Conservation (phyloP, 2,888 invertebrate genomes). For the Agrochola macilenta region DNA sequence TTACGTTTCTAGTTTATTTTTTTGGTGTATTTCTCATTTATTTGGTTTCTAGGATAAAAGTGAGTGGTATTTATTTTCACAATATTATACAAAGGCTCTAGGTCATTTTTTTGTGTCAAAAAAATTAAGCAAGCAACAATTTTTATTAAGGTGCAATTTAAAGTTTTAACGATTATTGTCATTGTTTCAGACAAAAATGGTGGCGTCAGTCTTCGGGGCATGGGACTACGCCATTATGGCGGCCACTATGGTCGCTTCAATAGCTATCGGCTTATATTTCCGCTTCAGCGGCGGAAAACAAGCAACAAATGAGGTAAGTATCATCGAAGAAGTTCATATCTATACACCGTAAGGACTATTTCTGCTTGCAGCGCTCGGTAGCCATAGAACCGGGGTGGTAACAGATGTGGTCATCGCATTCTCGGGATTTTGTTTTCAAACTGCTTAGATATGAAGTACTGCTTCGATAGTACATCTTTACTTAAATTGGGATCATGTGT, state of each 20-base stretch:
- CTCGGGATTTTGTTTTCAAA: too few species aligned
- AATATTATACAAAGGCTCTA: background rate
- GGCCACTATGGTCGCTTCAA: conserved; percentile 93
- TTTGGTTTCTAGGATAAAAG: background rate
- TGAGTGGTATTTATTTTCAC: conserved; percentile 3
- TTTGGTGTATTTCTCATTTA: background rate
- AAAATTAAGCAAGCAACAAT: too few species aligned
- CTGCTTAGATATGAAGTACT: too few species aligned
- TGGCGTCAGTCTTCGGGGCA: conserved; percentile 86
- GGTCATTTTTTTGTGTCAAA: background rate
- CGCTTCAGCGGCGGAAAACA: conserved; percentile 96
- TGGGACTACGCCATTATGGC: conserved; percentile 95
- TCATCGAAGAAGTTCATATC: too few species aligned
- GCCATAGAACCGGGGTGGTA: too few species aligned
- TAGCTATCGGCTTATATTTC: conserved; percentile 95
- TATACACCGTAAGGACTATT: too few species aligned
- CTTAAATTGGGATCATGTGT: background rate
- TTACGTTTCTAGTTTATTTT: background rate
- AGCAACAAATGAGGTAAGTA: conserved; percentile 94
- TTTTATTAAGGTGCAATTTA: background rate
- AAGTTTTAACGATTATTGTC: background rate
- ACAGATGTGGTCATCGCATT: too few species aligned
- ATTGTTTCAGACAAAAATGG: conserved; percentile 72
- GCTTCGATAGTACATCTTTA: conserved; percentile 32
- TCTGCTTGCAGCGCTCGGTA: too few species aligned